A percentile compares a stretch with the other conserved stretches of the same genome.
Evolutionary conservation across 2,113 vertebrate species (phyloP).

Genomic region (Potamarius usumacintae): DNA sequence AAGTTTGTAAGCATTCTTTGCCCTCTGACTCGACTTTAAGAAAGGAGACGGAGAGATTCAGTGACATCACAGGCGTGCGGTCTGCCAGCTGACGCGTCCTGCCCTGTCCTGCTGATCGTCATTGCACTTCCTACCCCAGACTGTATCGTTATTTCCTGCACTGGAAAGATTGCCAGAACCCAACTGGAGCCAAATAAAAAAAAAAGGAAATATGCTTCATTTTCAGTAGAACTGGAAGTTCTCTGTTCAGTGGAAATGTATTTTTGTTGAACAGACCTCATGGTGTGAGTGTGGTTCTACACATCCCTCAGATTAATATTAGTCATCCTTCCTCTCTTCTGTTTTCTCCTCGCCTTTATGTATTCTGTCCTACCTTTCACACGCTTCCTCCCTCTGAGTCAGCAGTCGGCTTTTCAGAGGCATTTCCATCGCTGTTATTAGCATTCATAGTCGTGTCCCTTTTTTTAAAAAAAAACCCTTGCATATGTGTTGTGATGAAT

Average conservation of each 20-base stretch:
- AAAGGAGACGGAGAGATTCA: neutral
- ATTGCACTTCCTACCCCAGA: neutral
- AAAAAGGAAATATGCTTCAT: neutral
- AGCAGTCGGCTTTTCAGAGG: neutral
- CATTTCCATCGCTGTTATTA: neutral
- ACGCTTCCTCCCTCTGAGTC: conserved; percentile 11
- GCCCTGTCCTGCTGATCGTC: conserved; percentile 17
- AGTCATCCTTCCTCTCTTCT: neutral
- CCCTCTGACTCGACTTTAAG: conserved; percentile 20
- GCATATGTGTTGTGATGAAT: conserved; percentile 47
- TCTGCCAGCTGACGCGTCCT: neutral
- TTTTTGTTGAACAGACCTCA: neutral
- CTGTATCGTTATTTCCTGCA: neutral
- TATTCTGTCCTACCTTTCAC: conserved; percentile 8
- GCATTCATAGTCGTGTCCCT: conserved; percentile 3
- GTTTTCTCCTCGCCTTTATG: neutral
- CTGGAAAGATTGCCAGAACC: neutral
- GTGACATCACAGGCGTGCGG: conserved; percentile 9
- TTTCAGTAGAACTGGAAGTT: neutral
- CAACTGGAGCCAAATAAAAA: neutral
- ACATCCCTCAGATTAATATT: neutral
- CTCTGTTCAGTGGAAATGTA: neutral
- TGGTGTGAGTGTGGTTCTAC: neutral
- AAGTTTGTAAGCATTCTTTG: neutral
- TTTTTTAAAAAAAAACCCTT: neutral